Base-by-base conservation (phyloP, 2,888 invertebrate genomes). In the Lutraria lutraria region DNA sequence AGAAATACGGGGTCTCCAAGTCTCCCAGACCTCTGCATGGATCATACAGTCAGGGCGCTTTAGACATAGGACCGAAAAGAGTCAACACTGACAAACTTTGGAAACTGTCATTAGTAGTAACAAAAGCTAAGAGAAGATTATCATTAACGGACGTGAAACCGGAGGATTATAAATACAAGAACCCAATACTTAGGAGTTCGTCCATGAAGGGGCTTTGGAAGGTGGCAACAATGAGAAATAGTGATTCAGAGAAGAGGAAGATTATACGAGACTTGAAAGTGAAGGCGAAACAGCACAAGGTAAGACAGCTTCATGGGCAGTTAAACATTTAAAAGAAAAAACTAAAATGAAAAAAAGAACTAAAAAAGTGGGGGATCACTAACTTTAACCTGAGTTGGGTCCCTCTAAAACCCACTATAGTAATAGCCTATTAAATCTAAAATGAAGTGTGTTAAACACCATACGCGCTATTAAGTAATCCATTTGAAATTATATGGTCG, bases 201-300 rank as follows among this genome's bases (percentile, higher is more conserved):
- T 91, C 91, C 0, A 31, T 91, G 34, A 63, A 76, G n/a, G 87
- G 88, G 83, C 79, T 87, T 81, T n/a, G 90, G 13, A 87, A 43
- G 2, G 60, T 90, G 12, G 91, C 89, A 19, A 52, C 83, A 4
- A 85, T 91, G 85, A 89, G 86, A 68, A 53, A 79, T 21, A 60
- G 90, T 4, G 91, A 91, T 21, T 43, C 82, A 21, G 88, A 91
- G 1, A 90, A 89, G 76, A 85, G 87, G 53, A 87, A 60, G 83
- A 87, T 90, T 84, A 85, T 91, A 12, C 60, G 91, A 16, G 81
- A 86, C 2, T 34, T 88, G 76, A 91, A 90, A 63, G 63, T 83
- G 43, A 90, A 89, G 53, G 90, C 89, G 0, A 52, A 81, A 21
- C 34, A 63, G 21, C 90, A 91, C 10, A 89, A 85, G 89, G 91